Conservation (phyloP, 2,797 vertebrate species). For the Etheostoma perlongum region DNA sequence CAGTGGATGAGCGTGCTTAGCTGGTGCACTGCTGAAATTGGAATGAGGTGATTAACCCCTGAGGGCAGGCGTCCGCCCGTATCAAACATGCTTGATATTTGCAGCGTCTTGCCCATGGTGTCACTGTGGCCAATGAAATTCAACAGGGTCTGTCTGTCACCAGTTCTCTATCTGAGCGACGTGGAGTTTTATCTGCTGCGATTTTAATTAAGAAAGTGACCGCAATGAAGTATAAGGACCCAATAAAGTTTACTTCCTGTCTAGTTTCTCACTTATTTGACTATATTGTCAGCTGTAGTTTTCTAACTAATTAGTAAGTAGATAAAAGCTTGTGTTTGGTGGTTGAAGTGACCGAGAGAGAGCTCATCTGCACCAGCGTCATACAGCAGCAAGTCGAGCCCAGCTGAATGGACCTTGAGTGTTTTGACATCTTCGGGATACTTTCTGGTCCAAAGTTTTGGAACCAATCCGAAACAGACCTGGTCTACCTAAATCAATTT, state of each 20-base stretch:
- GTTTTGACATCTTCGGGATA: conserved; percentile 1
- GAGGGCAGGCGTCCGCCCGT: conserved; percentile 46
- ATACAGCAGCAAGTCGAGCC: not conserved
- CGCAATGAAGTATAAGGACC: not conserved
- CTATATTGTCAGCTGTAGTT: not conserved
- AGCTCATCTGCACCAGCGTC: not conserved
- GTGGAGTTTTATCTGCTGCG: conserved; percentile 38
- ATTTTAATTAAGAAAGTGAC: conserved; percentile 33
- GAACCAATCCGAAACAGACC: not conserved
- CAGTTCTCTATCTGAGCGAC: conserved; percentile 30
- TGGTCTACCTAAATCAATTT: not conserved
- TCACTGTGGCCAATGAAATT: conserved; percentile 51
- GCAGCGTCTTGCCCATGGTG: conserved; percentile 31
- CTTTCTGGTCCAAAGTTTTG: conserved; percentile 3
- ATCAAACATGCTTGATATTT: conserved; percentile 67
- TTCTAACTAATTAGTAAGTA: not conserved
- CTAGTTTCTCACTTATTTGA: not conserved
- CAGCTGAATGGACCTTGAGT: not conserved
- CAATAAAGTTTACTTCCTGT: conserved; percentile 28
- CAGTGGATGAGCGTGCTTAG: conserved; percentile 60
- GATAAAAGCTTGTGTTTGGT: not conserved
- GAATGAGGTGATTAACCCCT: conserved; percentile 76
- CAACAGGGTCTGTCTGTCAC: conserved; percentile 38
- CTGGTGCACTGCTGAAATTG: conserved; percentile 60
- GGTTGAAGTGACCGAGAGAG: not conserved